Base-by-base conservation (phyloP, 2,113 vertebrate species). In the Labeo rohita region DNA sequence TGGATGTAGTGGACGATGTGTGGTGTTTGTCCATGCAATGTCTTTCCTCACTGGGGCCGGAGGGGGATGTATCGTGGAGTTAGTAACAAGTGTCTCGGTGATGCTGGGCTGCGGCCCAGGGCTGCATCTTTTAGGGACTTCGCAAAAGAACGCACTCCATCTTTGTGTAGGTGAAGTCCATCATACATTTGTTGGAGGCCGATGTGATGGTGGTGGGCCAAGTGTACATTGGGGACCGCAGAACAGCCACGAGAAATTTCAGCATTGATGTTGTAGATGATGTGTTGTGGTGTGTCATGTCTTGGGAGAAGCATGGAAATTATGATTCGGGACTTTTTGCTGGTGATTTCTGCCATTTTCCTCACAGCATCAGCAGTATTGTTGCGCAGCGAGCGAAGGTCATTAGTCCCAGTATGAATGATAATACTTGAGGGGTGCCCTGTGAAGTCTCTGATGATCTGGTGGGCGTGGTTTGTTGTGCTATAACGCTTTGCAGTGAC, bases 181-280 rank as follows among this genome's bases (percentile, higher is more conserved):
- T 73, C 43, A 73, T 73, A 73, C 70, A 73, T 39, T 39, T 73
- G 70, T 73, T 47, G 70, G 43, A 73, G 16, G 15, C 70, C 18
- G 70, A 73, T 73, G 70, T 73, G 70, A 2, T 73, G 66, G 28
- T 70, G 66, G 34, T 39, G 66, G 9, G 66, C 66, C 11, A 39
- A 28, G 28, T 70, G 23, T 50, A 12, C 49, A 50, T 45, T 45
- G 43, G 4, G 43, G 43, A 45, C 4, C 3, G 65, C 12, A 66
- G 65, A 66, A 66, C 65, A 66, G 6, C 28, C 8, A 4, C 10
- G 21, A 5, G 65, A 66, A 13, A 54, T 54, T 54, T 54, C 52
- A 54, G 52, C 52, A 61, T 21, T 18, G 59, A 61, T 61, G 59
- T 5, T 61, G 68, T 73, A 45, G 15, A 45, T 23, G 61, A 28